Evolutionary conservation across 2,797 vertebrate species (phyloP).

Genomic region (Rhabdomys pumilio): DNA sequence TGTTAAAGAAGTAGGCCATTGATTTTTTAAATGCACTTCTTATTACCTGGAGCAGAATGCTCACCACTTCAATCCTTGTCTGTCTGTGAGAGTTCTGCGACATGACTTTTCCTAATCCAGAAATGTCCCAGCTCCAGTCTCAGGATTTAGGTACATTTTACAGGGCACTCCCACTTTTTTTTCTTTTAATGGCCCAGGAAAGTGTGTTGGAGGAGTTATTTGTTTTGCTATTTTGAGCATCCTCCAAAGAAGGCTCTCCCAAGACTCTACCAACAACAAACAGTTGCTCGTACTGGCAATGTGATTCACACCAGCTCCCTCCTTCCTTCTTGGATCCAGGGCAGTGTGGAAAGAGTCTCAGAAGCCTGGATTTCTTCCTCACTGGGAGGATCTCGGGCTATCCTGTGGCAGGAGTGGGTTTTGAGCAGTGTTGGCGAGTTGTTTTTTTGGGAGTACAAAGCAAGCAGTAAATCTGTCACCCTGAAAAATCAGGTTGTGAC

Average conservation of each 20-base stretch:
- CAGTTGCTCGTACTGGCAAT: neutral
- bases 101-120: neutral
- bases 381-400: conserved; percentile 79
- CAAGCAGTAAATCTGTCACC: conserved; percentile 97
- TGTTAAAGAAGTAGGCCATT: neutral
- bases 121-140: neutral
- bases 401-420: conserved; percentile 89
- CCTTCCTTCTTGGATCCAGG: conserved; percentile 1
- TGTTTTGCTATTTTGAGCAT: neutral
- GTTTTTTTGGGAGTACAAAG: conserved; percentile 91
- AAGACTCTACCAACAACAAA: neutral
- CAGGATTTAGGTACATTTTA: neutral
- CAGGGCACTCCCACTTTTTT: neutral
- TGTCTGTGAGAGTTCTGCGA: neutral
- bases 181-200: neutral
- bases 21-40: neutral
- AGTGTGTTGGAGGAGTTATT: neutral
- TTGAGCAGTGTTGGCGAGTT: conserved; percentile 92
- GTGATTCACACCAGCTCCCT: neutral
- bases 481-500: conserved; percentile 93
- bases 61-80: fast-evolving
- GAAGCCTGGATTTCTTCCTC: conserved; percentile 75
- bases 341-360: conserved; percentile 50
- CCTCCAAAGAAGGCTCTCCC: neutral
- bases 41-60: neutral